A percentile compares a stretch with the other conserved stretches of the same genome.
Conservation (phyloP, 2,888 invertebrate species). For the Noctua fimbriata region DNA sequence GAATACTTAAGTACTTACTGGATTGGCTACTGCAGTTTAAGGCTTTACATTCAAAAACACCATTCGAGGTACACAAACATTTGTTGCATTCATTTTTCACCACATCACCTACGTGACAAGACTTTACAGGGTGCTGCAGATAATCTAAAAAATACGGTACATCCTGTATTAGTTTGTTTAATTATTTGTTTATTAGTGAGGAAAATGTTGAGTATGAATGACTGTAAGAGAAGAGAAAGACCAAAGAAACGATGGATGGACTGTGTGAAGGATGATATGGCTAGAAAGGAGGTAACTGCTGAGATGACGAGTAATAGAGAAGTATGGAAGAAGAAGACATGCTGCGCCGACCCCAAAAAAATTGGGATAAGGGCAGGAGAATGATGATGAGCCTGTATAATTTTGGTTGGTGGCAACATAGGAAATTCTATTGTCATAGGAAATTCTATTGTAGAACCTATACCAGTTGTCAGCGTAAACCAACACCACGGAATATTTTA, state of each 20-base stretch:
- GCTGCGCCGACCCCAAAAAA: no score
- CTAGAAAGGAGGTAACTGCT: no score
- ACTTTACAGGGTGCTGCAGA: constrained; percentile 45
- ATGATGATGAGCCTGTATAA: neutral
- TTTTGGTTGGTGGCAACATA: neutral
- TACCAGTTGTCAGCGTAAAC: neutral
- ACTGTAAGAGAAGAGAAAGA: no score
- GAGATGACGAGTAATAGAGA: no score
- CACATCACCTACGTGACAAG: constrained; percentile 69
- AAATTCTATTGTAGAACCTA: neutral
- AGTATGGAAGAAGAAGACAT: neutral
- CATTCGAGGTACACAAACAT: constrained; percentile 69
- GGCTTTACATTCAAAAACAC: constrained; percentile 67
- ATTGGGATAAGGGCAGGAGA: no score
- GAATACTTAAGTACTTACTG: constrained; percentile 35
- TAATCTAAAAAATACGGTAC: constrained; percentile 62
- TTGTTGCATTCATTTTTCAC: constrained; percentile 70
- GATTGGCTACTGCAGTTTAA: constrained; percentile 55
- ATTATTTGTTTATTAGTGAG: neutral
- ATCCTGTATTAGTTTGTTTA: neutral
- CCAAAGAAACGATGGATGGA: no score
- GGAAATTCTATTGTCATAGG: neutral
- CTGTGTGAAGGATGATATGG: no score
- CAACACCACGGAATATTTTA: neutral
- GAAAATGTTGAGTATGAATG: no score